Percentiles rank a stretch among this genome's conserved stretches.
phyloP scores from a whole-genome alignment of 2,888 invertebrate genomes.

The Eubasilissa splendida region DNA sequence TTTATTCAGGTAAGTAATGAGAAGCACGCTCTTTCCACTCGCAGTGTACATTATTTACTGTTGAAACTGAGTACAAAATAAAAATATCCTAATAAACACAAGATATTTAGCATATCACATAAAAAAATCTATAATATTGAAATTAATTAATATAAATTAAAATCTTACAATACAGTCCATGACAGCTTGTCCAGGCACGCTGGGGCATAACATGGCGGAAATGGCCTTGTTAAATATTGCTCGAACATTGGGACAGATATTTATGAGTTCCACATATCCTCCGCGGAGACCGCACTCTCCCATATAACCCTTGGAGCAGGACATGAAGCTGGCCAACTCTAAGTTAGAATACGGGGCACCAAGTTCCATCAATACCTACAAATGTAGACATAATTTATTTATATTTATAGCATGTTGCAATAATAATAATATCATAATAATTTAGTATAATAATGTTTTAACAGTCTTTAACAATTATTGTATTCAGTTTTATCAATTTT shows the following conservation, averaged over 20 bases:
- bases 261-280: slow-evolving; percentile 95
- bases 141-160: neutral
- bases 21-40: no score
- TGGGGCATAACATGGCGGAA: slow-evolving; percentile 95
- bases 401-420: no score
- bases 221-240: slow-evolving; percentile 90
- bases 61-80: no score
- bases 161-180: slow-evolving; percentile 87
- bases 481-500: no score
- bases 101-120: no score
- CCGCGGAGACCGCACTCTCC: slow-evolving; percentile 97
- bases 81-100: no score
- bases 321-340: slow-evolving; percentile 97
- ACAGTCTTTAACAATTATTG: no score
- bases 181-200: slow-evolving; percentile 91
- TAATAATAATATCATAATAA: no score
- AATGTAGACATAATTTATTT: neutral
- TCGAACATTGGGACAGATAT: slow-evolving; percentile 87
- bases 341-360: slow-evolving; percentile 85
- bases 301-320: slow-evolving; percentile 95
- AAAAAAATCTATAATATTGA: neutral
- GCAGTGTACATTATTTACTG: no score
- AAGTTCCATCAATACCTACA: slow-evolving; percentile 86
- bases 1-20: no score
- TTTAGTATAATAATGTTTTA: no score